phyloP scores from a whole-genome alignment of 2,888 invertebrate genomes.

The Smittia aterrima region DNA sequence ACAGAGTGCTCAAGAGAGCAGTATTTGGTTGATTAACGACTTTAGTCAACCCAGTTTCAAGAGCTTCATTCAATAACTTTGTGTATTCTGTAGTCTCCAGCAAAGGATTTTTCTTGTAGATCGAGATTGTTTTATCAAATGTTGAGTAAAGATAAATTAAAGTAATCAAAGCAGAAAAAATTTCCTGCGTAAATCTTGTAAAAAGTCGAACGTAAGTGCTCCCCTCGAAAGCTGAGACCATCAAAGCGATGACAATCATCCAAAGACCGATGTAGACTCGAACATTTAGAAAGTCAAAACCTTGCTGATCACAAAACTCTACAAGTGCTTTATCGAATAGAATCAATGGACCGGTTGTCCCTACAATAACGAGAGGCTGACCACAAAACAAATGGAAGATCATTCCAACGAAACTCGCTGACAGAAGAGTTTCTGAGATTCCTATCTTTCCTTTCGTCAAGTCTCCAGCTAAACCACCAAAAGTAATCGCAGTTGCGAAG shows the following conservation, averaged over 20 bases:
- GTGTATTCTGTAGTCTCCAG: background rate
- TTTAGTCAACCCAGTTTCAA: background rate
- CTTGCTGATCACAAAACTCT: slow-evolving; percentile 75
- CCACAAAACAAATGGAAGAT: slow-evolving; percentile 84
- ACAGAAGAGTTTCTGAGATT: slow-evolving; percentile 87
- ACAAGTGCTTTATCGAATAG: slow-evolving; percentile 94
- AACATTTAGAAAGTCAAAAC: slow-evolving; percentile 79
- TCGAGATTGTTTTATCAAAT: slow-evolving; percentile 69
- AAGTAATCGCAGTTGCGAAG: slow-evolving; percentile 78
- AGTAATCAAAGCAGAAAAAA: slow-evolving; percentile 96
- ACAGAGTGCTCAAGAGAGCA: slow-evolving; percentile 87
- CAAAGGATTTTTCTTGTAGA: slow-evolving; percentile 59
- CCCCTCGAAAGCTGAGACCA: slow-evolving; percentile 85
- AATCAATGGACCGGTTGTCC: slow-evolving; percentile 90
- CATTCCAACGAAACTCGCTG: slow-evolving; percentile 79
- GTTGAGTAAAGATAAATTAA: slow-evolving; percentile 67
- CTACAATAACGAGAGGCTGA: slow-evolving; percentile 93
- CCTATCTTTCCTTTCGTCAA: slow-evolving; percentile 90
- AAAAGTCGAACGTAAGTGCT: slow-evolving; percentile 88
- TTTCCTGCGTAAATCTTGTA: slow-evolving; percentile 94
- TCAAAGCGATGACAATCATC: slow-evolving; percentile 79
- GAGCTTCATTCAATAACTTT: background rate
- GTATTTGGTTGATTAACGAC: slow-evolving; percentile 80
- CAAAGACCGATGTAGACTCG: slow-evolving; percentile 92
- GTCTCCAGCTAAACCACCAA: slow-evolving; percentile 91